Base-by-base conservation (phyloP, 2,888 invertebrate genomes). In the Mamestra brassicae region DNA sequence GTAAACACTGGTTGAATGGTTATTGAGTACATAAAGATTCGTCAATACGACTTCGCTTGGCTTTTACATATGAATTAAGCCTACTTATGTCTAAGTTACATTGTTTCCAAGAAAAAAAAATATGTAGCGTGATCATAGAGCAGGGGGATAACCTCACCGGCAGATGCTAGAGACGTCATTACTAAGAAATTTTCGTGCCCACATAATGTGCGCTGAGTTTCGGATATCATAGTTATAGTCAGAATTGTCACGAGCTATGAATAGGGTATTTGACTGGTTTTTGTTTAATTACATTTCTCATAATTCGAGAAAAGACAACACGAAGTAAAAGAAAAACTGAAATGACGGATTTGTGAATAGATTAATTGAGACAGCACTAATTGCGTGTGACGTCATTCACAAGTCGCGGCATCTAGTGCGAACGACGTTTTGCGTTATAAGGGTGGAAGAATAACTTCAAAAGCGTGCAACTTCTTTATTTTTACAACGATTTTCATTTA, bases 1-100 rank as follows among this genome's bases (percentile, higher is more conserved):
- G 71, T 86, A 79, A 80, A 83, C 80, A 83, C 78, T 81, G 83
- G 82, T 85, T 87, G 78, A 84, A 86, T 83, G 80, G 78, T 76
- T 74, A 36, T 61, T 80, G 76, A 83, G 72, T 86, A 85, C 71
- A 83, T 67, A 74, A n/a, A 45, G 15, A 79, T 69, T 26, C 47
- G 71, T 78, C 58, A 74, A 76, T 74, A 79, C 34, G 69, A 83
- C 17, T 65, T 75, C 38, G 50, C 47, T 70, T 60, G 65, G 60
- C 61, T 74, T 76, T 71, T 64, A 74, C 54, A 70, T 77, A 83
- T 64, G 79, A 86, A 68, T 75, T 68, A 83, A 80, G 79, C 68
- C 58, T 75, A 80, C 57, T 66, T 85, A 78, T 1, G 34, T 60
- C 61, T 70, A 74, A 55, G 26, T 67, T 76, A 86, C 71, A 78